phyloP scores from a whole-genome alignment of 2,113 vertebrate species.

The Podarcis raffonei region DNA sequence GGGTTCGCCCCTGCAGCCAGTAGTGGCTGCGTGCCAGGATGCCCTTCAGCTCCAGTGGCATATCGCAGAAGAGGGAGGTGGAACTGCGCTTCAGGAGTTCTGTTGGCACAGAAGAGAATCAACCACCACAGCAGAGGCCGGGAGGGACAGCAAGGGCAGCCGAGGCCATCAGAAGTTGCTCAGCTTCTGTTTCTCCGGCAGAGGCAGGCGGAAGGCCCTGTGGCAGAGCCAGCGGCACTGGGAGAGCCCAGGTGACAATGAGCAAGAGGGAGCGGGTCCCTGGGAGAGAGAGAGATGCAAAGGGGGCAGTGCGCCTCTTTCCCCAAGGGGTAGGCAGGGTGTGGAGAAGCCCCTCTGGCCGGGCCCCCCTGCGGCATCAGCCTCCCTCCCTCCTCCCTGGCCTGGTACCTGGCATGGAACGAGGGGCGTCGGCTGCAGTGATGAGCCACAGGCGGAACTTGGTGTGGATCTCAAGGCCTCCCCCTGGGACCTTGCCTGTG shows the following conservation, averaged over 20 bases:
- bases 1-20: neutral
- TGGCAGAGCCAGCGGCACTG: no score
- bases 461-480: constrained; percentile 53
- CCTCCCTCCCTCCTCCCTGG: no score
- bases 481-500: neutral
- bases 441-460: constrained; percentile 84
- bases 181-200: no score
- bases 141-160: neutral
- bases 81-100: constrained; percentile 13
- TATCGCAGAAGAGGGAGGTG: constrained; percentile 73
- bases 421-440: constrained; percentile 55
- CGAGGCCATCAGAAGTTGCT: no score
- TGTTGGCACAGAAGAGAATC: accelerated
- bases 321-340: no score
- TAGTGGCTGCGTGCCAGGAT: constrained; percentile 66
- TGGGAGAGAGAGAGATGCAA: no score
- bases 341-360: neutral
- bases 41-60: constrained; percentile 69
- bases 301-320: no score
- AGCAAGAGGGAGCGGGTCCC: no score
- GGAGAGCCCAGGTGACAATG: no score
- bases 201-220: no score
- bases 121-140: no score
- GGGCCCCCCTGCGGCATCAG: no score
- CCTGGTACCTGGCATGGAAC: constrained; percentile 78